phyloP scores from a whole-genome alignment of 2,888 invertebrate genomes.

The Leptopterna dolabrata region DNA sequence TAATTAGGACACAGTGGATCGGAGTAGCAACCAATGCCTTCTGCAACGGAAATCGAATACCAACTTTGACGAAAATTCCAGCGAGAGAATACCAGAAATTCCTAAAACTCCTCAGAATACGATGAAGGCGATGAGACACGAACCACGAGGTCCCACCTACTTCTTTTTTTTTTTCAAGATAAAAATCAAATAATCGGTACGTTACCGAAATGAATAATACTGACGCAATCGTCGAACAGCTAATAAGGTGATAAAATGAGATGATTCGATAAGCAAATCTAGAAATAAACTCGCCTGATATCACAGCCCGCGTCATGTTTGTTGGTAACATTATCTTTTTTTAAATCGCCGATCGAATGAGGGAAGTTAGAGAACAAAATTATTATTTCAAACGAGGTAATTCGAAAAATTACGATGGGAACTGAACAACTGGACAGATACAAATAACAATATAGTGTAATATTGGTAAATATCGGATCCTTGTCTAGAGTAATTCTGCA shows the following conservation, averaged over 20 bases:
- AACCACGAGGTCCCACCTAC: neutral
- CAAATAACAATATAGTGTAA: too few species aligned
- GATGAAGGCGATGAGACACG: neutral
- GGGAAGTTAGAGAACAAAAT: neutral
- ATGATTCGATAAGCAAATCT: slow-evolving; percentile 13
- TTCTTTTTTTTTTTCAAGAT: neutral
- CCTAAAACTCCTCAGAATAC: too few species aligned
- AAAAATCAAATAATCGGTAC: neutral
- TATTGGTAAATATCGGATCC: too few species aligned
- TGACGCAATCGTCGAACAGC: slow-evolving; percentile 4
- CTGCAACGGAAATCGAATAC: too few species aligned
- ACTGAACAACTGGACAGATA: neutral
- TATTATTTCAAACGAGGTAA: neutral
- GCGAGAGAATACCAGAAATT: too few species aligned
- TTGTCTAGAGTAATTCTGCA: too few species aligned
- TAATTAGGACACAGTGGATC: too few species aligned
- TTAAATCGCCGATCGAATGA: neutral
- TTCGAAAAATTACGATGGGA: neutral
- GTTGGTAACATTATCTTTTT: neutral
- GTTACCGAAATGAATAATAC: slow-evolving; percentile 2
- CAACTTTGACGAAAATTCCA: too few species aligned
- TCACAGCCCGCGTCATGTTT: slow-evolving; percentile 11
- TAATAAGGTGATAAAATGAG: slow-evolving; percentile 28
- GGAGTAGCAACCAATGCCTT: too few species aligned
- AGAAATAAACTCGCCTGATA: slow-evolving; percentile 16